Conservation (phyloP, 2,797 vertebrate species). For the Nothura maculosa region DNA sequence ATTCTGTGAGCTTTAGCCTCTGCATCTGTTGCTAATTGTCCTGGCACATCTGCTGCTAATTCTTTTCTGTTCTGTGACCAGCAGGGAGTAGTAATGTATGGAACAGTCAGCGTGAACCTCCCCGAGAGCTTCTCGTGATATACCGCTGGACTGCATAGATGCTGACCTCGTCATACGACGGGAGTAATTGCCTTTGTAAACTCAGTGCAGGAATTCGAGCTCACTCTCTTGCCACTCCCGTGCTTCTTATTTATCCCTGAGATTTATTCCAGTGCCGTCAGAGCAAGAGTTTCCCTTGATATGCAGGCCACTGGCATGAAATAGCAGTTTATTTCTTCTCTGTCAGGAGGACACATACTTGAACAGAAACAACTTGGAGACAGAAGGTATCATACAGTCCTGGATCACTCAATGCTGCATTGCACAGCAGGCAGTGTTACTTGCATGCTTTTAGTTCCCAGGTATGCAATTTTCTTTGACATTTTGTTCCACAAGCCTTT, state of each 20-base stretch:
- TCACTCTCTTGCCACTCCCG: neutral
- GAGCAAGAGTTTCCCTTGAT: neutral
- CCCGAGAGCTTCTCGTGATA: neutral
- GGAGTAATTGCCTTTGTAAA: neutral
- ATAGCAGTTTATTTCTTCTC: neutral
- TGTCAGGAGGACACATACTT: neutral
- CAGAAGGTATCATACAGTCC: neutral
- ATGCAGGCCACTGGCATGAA: accelerated
- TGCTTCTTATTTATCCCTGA: neutral
- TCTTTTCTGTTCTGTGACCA: constrained; percentile 69
- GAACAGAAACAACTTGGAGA: neutral
- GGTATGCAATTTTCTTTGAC: neutral
- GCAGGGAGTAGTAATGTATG: constrained; percentile 70
- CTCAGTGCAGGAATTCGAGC: neutral
- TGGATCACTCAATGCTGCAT: neutral
- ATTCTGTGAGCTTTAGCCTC: constrained; percentile 70
- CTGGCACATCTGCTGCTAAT: constrained; percentile 76
- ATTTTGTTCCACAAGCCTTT: neutral
- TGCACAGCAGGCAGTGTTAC: neutral
- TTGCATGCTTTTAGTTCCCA: neutral
- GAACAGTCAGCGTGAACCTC: constrained; percentile 47
- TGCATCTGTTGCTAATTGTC: constrained; percentile 74
- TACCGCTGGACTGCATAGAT: neutral
- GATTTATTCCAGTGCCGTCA: neutral
- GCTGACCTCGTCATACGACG: constrained; percentile 14